A percentile compares a stretch with the other conserved stretches of the same genome.
phyloP scores from a whole-genome alignment of 2,888 invertebrate species.

The Lamproptera curius region DNA sequence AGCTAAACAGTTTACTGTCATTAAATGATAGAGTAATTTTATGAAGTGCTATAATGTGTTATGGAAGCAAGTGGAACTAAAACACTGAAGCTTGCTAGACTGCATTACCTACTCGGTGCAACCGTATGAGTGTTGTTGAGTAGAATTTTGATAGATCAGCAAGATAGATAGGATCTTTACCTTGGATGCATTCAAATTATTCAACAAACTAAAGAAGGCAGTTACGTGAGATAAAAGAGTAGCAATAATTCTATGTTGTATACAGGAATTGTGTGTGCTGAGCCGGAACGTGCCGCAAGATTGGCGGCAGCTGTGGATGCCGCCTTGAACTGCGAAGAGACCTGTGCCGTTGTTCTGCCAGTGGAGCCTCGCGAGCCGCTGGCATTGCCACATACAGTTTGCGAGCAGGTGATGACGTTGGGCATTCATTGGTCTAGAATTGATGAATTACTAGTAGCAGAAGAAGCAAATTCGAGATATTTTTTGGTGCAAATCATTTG shows the following conservation, averaged over 20 bases:
- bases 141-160: background rate
- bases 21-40: too few species aligned
- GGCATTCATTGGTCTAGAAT: too few species aligned
- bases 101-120: background rate
- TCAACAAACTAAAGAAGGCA: background rate
- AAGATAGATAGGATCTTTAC: too few species aligned
- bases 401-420: slow-evolving; percentile 24
- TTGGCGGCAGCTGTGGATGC: slow-evolving; percentile 29
- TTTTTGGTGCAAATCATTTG: too few species aligned
- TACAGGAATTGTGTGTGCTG: slow-evolving; percentile 24
- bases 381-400: slow-evolving; percentile 23
- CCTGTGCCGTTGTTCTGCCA: slow-evolving; percentile 20
- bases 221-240: too few species aligned
- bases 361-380: slow-evolving; percentile 24
- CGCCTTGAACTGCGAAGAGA: slow-evolving; percentile 24
- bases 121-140: background rate
- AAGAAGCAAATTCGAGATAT: too few species aligned
- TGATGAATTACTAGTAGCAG: too few species aligned
- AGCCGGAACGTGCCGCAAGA: slow-evolving; percentile 21
- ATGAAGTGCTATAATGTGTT: too few species aligned
- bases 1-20: too few species aligned
- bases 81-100: background rate
- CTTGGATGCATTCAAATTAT: background rate
- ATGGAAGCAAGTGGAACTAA: background rate
- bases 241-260: too few species aligned